Evolutionary conservation across 1,140 invertebrate species (phyloP), one percentile per base, ranked within the genome.

Genomic region (Drosophila ogumai): DNA sequence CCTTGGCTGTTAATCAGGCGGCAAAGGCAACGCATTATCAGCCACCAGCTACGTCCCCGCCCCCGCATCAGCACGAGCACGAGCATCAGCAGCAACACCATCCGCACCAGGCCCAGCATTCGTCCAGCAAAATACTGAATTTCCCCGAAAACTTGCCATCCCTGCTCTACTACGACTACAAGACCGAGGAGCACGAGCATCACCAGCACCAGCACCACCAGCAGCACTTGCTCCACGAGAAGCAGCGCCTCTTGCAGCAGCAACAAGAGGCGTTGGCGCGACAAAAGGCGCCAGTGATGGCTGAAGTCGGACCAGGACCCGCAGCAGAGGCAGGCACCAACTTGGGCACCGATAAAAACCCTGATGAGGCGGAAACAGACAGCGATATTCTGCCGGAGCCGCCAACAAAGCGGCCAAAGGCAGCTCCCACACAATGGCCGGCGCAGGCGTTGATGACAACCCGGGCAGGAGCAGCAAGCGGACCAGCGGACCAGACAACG

Each of bases 351-450:
- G 84, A 90, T 88, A 90, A 90, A 81, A 90, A 85, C 77, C 82
- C 75, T 82, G 82, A 91, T 91, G 91, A 90, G 72, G 75, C 74
- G 79, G 87, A 92, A 86, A 86, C 84, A 58, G 91, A 92, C 91
- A 92, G 91, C 75, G 91, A 92, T 88, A 92, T 92, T 91, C 80
- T 92, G 65, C 91, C 91, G 28, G 91, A 92, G 78, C 87, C 91
- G 38, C 91, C 91, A 60, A 92, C 91, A 69, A 92, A 92, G 75
- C 79, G 82, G 55, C 91, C 91, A 44, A 78, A 74, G 79, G 67
- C 69, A 50, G 52, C 59, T 19, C 32, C 59, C 54, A 59, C 59
- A 59, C 46, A 63, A 67, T 55, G 86, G 78, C 50, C 82, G 13
- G 28, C 54, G 52, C 57, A 59, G 68, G 68, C 66, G 66, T 43